Percentiles rank a stretch among this genome's conserved stretches.
These are phyloP conservation scores for Linnaemya tessellans DNA, from an alignment of 2,888 invertebrate species.

Conservation along the genomic window DNA sequence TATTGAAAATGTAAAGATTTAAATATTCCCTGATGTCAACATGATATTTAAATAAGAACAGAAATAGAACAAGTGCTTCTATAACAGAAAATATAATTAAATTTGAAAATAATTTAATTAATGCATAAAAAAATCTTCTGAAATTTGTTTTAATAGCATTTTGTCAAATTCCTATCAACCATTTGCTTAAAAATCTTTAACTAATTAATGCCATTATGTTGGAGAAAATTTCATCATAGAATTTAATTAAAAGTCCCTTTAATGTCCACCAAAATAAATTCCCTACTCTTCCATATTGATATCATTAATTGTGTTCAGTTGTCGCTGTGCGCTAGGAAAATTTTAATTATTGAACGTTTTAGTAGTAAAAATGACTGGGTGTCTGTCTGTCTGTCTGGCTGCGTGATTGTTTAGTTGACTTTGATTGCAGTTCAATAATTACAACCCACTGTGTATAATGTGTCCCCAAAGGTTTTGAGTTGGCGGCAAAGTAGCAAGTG, in stretches of 20 bases:
- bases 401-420: neutral
- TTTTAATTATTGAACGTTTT: neutral
- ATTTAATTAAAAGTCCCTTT: constrained; percentile 1
- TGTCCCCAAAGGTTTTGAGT: neutral
- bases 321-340: neutral
- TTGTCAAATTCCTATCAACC: neutral
- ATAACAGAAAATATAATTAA: neutral
- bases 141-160: no score
- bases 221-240: neutral
- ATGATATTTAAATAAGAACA: neutral
- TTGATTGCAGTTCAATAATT: neutral
- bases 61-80: no score
- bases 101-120: neutral
- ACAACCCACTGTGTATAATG: neutral
- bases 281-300: neutral
- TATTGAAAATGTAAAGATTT: neutral
- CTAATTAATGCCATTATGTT: neutral
- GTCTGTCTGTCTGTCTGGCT: neutral
- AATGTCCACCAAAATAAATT: neutral
- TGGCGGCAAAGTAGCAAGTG: neutral
- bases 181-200: neutral
- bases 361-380: neutral
- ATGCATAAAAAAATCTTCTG: no score
- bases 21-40: neutral
- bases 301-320: neutral